Conservation (phyloP, 2,888 invertebrate species). For the Coecobrya sp. region DNA sequence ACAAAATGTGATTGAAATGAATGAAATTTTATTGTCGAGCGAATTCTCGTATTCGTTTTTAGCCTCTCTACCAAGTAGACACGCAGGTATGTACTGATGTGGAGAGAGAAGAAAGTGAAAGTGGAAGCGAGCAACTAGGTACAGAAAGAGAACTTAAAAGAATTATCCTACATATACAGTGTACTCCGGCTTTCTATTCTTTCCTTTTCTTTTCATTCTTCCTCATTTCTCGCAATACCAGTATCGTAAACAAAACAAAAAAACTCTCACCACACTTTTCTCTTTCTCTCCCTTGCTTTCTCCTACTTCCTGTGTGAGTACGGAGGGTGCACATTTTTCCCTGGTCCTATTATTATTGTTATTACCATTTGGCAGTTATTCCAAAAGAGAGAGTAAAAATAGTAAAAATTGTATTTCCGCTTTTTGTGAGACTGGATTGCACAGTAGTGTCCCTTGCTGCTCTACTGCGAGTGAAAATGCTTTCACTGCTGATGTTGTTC, state of each 20-base stretch:
- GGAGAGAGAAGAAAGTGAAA: background rate
- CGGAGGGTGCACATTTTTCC: background rate
- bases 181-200: background rate
- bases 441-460: background rate
- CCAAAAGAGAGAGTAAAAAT: constrained; percentile 28
- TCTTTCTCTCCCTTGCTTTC: background rate
- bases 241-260: background rate
- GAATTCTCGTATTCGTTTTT: background rate
- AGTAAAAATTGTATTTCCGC: constrained; percentile 45
- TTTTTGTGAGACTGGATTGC: background rate
- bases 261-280: background rate
- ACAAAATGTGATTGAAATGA: background rate
- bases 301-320: background rate
- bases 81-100: background rate
- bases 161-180: background rate
- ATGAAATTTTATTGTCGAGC: background rate
- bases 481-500: background rate
- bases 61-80: background rate
- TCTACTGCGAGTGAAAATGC: too few species aligned
- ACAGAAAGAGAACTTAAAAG: background rate
- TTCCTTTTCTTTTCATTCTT: background rate
- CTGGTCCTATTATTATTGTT: constrained; percentile 2
- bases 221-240: background rate
- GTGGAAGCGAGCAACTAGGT: background rate
- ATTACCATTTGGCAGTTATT: constrained; percentile 25